Base-by-base conservation (phyloP, 2,888 invertebrate genomes). In the Listrodromus nycthemerus region DNA sequence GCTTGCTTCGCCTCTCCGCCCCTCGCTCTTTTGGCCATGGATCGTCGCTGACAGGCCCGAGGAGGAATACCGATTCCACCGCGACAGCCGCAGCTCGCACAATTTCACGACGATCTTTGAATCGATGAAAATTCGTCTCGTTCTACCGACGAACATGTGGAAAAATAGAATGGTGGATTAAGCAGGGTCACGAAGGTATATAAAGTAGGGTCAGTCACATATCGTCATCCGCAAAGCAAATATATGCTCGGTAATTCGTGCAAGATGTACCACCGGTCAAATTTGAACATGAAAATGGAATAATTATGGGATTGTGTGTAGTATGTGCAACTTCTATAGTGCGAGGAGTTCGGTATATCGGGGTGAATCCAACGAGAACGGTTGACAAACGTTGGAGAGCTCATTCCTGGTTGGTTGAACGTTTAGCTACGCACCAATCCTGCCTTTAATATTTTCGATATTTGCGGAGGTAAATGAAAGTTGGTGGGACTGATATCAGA, bases 21-120 rank as follows among this genome's bases (percentile, higher is more conserved):
- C 77, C 77, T 52, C 55, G 21, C 50, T 61, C 80, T 81, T 50
- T 67, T 70, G 55, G 52, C 80, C 65, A 84, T 74, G 69, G 73
- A 77, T 30, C 65, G 37, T 33, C 55, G 21, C 65, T 21, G 33
- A 21, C 52, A 48, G 66, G 48, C 13, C 41, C 13, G 10, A 52
- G 33, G 61, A 24, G 61, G 10, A 58, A 63, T 52, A 73, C 24
- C 10, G 70, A 76, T 50, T 55, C 10, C 55, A 21, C 55, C 55
- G 24, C 24, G 21, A 21, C 24, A 21, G 55, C 55, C 55, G n/a
- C 58, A 61, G 58, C 27, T 55, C 55, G 24, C 10, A 24, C 21
- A 10, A 61, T 24, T 27, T 61, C 13, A 16, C 61, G 27, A 30
- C 27, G 61, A 61, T 27, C 61, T 30, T 61, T 30, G 5, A 5